Percentiles rank a stretch among this genome's conserved stretches.
Evolutionary conservation across 2,113 vertebrate species (phyloP).

Genomic region (Salvator merianae): DNA sequence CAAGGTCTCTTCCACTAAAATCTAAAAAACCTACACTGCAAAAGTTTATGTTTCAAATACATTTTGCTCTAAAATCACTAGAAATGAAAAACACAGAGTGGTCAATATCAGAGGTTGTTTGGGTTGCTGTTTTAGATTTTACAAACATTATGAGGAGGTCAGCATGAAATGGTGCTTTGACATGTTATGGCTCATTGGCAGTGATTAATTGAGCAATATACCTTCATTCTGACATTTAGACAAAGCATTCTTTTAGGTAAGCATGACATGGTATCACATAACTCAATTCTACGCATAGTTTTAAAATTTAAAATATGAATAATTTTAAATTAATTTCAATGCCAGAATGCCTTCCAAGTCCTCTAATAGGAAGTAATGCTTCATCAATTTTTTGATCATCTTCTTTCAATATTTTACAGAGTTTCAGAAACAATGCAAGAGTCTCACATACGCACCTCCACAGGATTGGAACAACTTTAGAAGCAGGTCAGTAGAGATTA

Average conservation of each 20-base stretch:
- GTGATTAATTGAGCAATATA: conserved; percentile 82
- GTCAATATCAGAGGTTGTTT: conserved; percentile 46
- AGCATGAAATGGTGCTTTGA: conserved; percentile 66
- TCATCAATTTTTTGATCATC: neutral
- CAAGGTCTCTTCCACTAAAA: neutral
- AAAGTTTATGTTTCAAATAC: conserved; percentile 28
- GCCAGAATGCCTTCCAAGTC: conserved; percentile 19
- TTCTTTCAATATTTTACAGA: neutral
- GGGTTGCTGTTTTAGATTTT: conserved; percentile 36
- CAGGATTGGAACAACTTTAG: neutral
- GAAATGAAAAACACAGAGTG: conserved; percentile 16
- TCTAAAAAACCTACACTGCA: neutral
- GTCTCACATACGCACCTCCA: too few relatives aligned
- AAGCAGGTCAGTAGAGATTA: conserved; percentile 26
- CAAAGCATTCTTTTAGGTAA: conserved; percentile 78
- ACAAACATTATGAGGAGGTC: conserved; percentile 44
- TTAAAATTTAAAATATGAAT: conserved; percentile 13
- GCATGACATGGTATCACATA: conserved; percentile 49
- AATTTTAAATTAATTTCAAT: neutral
- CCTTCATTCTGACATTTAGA: conserved; percentile 78
- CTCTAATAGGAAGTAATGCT: neutral
- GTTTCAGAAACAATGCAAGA: neutral
- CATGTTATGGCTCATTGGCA: conserved; percentile 81
- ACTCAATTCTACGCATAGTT: conserved; percentile 55
- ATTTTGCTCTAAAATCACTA: conserved; percentile 35